Evolutionary conservation across 2,113 vertebrate species (phyloP).

Genomic region (Antidorcas marsupialis): DNA sequence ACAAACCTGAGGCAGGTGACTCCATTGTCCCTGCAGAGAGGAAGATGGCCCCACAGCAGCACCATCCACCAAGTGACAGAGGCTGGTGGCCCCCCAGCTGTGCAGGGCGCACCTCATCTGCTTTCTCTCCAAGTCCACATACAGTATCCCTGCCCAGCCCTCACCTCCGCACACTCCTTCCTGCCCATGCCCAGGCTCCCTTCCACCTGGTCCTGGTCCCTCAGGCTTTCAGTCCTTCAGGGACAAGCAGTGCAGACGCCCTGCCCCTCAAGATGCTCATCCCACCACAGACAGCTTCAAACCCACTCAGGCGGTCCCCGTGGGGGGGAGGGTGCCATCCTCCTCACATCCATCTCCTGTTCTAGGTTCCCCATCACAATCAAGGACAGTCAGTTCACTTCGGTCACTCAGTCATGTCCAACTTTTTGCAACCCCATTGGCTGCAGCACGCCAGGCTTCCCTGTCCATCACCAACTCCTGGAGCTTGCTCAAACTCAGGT

Average conservation of each 20-base stretch:
- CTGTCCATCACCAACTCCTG: neutral
- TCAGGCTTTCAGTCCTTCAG: neutral
- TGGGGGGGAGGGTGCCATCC: accelerated
- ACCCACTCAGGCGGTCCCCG: neutral
- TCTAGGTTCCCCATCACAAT: neutral
- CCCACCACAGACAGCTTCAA: neutral
- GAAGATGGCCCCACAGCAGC: neutral
- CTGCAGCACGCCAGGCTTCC: neutral
- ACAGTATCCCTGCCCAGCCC: neutral
- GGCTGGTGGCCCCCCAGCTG: neutral
- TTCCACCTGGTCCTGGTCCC: neutral
- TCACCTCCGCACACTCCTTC: accelerated
- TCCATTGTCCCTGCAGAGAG: neutral
- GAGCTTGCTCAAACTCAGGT: neutral
- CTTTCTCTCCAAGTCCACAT: neutral
- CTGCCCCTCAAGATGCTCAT: neutral
- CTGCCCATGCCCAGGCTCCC: neutral
- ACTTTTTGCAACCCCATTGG: neutral
- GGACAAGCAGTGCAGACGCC: neutral
- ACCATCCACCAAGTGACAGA: neutral
- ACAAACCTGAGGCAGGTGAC: neutral
- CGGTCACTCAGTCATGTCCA: neutral
- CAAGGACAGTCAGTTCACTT: neutral
- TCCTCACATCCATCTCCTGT: too few relatives aligned
- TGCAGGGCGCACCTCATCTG: accelerated